These are phyloP conservation scores for Scatophagus argus DNA, from an alignment of 2,113 vertebrate species.

Conservation along the genomic window DNA sequence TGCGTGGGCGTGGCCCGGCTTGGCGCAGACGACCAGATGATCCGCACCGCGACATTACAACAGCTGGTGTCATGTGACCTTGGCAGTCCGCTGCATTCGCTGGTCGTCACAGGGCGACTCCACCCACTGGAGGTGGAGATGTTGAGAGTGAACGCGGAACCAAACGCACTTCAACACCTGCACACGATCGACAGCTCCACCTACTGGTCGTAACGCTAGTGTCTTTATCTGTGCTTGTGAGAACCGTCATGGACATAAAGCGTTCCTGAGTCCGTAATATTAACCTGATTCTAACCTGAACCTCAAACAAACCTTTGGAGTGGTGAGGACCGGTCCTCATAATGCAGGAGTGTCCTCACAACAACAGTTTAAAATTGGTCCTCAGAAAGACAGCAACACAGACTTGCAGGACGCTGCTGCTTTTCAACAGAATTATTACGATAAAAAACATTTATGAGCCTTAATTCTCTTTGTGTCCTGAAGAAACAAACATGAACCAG, in stretches of 20 bases:
- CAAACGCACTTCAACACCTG: constrained; percentile 72
- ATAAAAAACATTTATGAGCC: background rate
- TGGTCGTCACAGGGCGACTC: constrained; percentile 89
- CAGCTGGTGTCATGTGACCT: constrained; percentile 90
- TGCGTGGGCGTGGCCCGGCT: constrained; percentile 89
- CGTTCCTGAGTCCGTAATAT: too few relatives aligned
- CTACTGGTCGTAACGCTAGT: constrained; percentile 70
- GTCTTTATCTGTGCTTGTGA: background rate
- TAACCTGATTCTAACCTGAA: too few relatives aligned
- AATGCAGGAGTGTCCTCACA: too few relatives aligned
- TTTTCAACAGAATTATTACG: background rate
- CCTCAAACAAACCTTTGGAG: too few relatives aligned
- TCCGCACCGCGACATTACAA: constrained; percentile 85
- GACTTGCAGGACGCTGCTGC: background rate
- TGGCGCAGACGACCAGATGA: constrained; percentile 89
- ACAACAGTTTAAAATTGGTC: too few relatives aligned
- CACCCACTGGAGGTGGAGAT: constrained; percentile 96
- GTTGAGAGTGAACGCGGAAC: constrained; percentile 88
- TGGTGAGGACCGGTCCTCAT: too few relatives aligned
- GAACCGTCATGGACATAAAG: too few relatives aligned
- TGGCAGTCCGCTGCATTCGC: constrained; percentile 91
- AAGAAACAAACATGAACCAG: background rate
- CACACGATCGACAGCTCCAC: constrained; percentile 79
- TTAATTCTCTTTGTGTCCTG: background rate
- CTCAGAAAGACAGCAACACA: background rate